Evolutionary conservation across 1,140 invertebrate species (phyloP).

Genomic region (Ostrea denselamellosa): DNA sequence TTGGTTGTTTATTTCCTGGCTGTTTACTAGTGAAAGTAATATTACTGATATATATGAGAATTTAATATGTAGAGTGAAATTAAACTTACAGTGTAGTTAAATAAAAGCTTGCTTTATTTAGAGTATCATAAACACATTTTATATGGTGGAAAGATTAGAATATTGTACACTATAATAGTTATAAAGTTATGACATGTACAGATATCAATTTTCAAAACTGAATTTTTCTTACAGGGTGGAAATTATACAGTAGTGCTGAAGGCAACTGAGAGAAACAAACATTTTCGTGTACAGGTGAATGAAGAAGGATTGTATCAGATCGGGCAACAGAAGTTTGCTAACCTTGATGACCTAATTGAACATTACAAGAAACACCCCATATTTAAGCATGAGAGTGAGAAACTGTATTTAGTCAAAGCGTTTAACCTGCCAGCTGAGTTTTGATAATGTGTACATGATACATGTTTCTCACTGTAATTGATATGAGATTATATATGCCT

Average conservation of each 20-base stretch:
- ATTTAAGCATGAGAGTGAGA: constrained; percentile 84
- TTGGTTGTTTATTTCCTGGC: neutral
- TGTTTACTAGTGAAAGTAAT: too few species aligned
- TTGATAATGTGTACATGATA: constrained; percentile 48
- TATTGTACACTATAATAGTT: too few species aligned
- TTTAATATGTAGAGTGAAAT: too few species aligned
- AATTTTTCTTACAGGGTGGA: constrained; percentile 86
- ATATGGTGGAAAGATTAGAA: too few species aligned
- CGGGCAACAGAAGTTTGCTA: constrained; percentile 97
- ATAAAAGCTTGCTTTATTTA: too few species aligned
- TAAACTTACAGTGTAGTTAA: too few species aligned
- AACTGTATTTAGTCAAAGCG: constrained; percentile 76
- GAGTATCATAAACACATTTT: too few species aligned
- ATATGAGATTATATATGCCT: constrained; percentile 5
- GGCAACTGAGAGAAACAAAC: constrained; percentile 98
- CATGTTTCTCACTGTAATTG: constrained; percentile 3
- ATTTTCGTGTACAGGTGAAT: constrained; percentile 95
- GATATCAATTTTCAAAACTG: too few species aligned
- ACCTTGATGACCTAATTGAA: constrained; percentile 96
- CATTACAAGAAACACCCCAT: constrained; percentile 99
- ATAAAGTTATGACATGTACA: too few species aligned
- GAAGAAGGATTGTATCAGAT: constrained; percentile 96
- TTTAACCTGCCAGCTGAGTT: constrained; percentile 71
- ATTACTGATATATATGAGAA: too few species aligned
- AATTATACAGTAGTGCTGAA: constrained; percentile 99